Evolutionary conservation across 2,888 invertebrate species (phyloP).

Genomic region (Ennomos fuscantarius): DNA sequence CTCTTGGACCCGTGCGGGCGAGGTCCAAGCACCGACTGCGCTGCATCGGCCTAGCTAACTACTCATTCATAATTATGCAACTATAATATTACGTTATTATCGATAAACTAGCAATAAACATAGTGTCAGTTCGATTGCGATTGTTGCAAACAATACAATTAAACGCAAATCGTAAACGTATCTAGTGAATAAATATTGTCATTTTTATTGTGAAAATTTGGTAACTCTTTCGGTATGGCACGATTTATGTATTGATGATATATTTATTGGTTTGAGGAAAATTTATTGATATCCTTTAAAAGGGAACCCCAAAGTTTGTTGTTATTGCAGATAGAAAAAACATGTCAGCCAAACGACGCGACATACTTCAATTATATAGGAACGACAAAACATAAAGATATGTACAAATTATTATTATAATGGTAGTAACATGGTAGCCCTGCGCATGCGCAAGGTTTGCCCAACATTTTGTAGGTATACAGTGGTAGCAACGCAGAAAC

Average conservation of each 20-base stretch:
- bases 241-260: conserved; percentile 1
- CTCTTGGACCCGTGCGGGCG: conserved; percentile 52
- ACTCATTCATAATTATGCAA: conserved; percentile 69
- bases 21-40: conserved; percentile 52
- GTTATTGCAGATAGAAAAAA: too few species aligned
- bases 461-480: not conserved
- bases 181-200: conserved; percentile 4
- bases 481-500: conserved; percentile 4
- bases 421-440: too few species aligned
- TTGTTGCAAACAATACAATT: not conserved
- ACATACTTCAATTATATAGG: too few species aligned
- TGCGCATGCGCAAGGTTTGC: too few species aligned
- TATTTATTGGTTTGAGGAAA: too few species aligned
- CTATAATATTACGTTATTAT: conserved; percentile 65
- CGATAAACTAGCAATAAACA: conserved; percentile 49
- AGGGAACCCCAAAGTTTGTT: not conserved
- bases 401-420: too few species aligned
- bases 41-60: conserved; percentile 53
- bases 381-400: too few species aligned
- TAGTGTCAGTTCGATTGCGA: conserved; percentile 16
- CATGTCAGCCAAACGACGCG: too few species aligned
- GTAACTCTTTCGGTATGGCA: not conserved
- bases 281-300: too few species aligned
- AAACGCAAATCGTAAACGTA: too few species aligned
- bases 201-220: conserved; percentile 17